phyloP scores from a whole-genome alignment of 2,888 invertebrate genomes.

The Limnephilus auricula region DNA sequence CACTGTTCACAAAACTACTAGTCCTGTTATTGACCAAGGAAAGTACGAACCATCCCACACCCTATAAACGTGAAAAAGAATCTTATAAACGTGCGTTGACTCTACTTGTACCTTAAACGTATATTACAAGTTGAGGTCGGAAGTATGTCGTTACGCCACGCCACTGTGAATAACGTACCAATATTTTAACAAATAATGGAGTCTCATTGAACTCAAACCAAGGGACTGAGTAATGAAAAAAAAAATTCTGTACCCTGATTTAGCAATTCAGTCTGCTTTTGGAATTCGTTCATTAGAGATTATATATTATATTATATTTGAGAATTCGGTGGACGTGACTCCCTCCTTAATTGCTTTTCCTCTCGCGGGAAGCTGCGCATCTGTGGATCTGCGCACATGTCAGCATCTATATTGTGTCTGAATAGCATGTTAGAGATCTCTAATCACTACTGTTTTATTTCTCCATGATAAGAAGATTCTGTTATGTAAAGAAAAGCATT shows the following conservation, averaged over 20 bases:
- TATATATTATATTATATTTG: not conserved
- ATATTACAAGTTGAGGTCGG: not conserved
- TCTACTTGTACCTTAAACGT: not conserved
- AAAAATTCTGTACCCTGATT: not conserved
- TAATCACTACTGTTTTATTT: not conserved
- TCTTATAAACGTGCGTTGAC: too few species aligned
- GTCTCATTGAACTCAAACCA: not conserved
- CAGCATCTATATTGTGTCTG: not conserved
- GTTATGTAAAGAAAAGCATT: not conserved
- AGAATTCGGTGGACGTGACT: not conserved
- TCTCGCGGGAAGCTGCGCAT: not conserved
- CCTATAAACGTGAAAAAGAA: too few species aligned
- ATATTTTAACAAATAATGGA: not conserved
- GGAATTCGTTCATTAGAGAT: not conserved
- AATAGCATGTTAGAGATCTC: not conserved
- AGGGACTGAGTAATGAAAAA: not conserved
- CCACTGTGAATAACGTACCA: not conserved
- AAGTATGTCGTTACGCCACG: too few species aligned
- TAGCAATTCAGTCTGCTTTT: not conserved
- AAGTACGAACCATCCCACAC: too few species aligned
- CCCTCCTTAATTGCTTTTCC: not conserved
- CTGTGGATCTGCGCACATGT: not conserved
- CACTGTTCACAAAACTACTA: too few species aligned
- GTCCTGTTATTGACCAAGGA: too few species aligned
- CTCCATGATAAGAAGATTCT: not conserved